Evolutionary conservation across 2,888 invertebrate genomes (phyloP).

Genomic region (Congeria kusceri): DNA sequence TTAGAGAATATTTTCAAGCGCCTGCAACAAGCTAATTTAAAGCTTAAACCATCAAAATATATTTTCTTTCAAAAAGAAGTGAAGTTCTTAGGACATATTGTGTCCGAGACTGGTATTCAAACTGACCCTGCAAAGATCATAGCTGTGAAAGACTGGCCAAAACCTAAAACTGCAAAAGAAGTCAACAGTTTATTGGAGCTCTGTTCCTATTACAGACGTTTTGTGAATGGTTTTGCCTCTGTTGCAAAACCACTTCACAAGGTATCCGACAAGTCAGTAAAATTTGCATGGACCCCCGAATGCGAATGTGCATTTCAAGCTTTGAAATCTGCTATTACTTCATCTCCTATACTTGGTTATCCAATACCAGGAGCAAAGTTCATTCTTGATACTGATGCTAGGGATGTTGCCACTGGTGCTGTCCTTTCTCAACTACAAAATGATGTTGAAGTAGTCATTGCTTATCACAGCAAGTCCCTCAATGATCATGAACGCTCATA

Average conservation of each 20-base stretch:
- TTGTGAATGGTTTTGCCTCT: constrained; percentile 24
- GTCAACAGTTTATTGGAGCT: constrained; percentile 16
- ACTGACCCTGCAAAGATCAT: constrained; percentile 21
- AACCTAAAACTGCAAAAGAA: constrained; percentile 18
- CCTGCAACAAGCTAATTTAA: no score
- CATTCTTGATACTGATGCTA: no score
- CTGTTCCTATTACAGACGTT: constrained; percentile 28
- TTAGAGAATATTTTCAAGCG: no score
- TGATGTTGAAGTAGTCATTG: no score
- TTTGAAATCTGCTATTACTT: no score
- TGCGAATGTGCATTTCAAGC: constrained; percentile 24
- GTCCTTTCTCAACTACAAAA: no score
- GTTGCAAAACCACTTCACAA: constrained; percentile 30
- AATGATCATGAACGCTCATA: no score
- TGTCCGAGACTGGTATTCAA: constrained; percentile 20
- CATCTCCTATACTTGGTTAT: no score
- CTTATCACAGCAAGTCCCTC: no score
- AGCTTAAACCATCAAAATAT: no score
- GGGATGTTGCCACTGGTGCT: no score
- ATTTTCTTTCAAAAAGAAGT: background rate
- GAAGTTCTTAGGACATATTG: constrained; percentile 28
- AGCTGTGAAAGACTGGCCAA: constrained; percentile 21
- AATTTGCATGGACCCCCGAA: constrained; percentile 28
- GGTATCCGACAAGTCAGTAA: constrained; percentile 14
- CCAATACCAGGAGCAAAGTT: no score